Conservation (phyloP, 2,113 vertebrate species). For the Channa argus region DNA sequence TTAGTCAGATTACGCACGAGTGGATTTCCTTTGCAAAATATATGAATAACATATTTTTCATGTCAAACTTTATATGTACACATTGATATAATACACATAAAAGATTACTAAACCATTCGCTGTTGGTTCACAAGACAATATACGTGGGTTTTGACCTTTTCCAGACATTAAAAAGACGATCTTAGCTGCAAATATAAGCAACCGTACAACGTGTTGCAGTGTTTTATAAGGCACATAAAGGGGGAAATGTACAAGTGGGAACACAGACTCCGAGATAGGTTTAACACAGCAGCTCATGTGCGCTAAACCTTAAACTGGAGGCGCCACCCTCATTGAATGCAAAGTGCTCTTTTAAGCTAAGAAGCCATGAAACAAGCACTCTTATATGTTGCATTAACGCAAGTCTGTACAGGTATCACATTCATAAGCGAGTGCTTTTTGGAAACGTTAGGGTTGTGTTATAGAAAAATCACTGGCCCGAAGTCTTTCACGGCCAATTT, state of each 20-base stretch:
- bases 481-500: conserved; percentile 99
- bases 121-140: conserved; percentile 29
- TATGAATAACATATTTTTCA: conserved; percentile 51
- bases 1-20: conserved; percentile 36
- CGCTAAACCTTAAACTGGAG: conserved; percentile 46
- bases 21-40: conserved; percentile 53
- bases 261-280: conserved; percentile 35
- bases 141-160: conserved; percentile 64
- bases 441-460: conserved; percentile 33
- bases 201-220: neutral
- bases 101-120: conserved; percentile 30
- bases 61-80: conserved; percentile 51
- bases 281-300: conserved; percentile 45
- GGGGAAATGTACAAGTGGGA: conserved; percentile 10
- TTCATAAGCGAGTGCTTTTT: conserved; percentile 27
- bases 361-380: conserved; percentile 70
- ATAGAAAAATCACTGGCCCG: conserved; percentile 70
- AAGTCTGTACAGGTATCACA: neutral
- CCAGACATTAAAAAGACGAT: conserved; percentile 40
- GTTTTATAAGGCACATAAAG: conserved; percentile 25
- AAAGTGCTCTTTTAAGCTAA: conserved; percentile 62
- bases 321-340: conserved; percentile 61
- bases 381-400: conserved; percentile 27
- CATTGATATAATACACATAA: conserved; percentile 33
- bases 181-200: conserved; percentile 31